Conservation (phyloP, 1,140 invertebrate species). For the Bombus picipes region DNA sequence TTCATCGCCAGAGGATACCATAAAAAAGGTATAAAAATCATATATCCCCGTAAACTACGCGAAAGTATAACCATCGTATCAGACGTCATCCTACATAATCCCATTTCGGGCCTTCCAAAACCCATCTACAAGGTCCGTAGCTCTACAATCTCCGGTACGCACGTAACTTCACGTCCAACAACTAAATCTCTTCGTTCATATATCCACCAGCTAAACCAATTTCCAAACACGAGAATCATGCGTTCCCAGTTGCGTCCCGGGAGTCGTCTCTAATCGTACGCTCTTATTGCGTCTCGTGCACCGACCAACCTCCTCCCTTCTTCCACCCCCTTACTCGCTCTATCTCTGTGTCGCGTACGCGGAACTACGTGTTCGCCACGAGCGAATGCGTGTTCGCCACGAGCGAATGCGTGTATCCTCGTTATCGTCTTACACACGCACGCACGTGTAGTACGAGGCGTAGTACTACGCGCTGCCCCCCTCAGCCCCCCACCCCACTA, state of each 20-base stretch:
- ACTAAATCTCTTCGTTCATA: not conserved
- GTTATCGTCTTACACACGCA: slow-evolving; percentile 78
- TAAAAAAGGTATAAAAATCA: too few relatives aligned
- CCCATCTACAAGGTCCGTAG: not conserved
- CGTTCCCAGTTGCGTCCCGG: slow-evolving; percentile 25
- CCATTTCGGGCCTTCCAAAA: not conserved
- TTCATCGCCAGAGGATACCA: too few relatives aligned
- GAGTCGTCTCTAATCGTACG: slow-evolving; percentile 57
- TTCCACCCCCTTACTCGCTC: slow-evolving; percentile 41
- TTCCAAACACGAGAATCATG: slow-evolving; percentile 24
- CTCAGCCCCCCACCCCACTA: slow-evolving; percentile 11
- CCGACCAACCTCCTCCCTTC: not conserved
- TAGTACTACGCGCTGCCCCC: slow-evolving; percentile 74
- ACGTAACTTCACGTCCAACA: slow-evolving; percentile 6
- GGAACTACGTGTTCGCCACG: slow-evolving; percentile 43
- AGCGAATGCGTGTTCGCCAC: slow-evolving; percentile 54
- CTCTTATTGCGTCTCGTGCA: slow-evolving; percentile 53
- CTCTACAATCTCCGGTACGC: not conserved
- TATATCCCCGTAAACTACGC: too few relatives aligned
- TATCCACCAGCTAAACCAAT: slow-evolving; percentile 22
- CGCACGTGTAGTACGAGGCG: slow-evolving; percentile 79
- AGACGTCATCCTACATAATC: not conserved
- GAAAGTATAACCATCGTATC: too few relatives aligned
- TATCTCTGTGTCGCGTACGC: not conserved
- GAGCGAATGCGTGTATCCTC: slow-evolving; percentile 69